These are phyloP conservation scores for Rhingia campestris DNA, from an alignment of 2,888 invertebrate species.

Conservation along the genomic window DNA sequence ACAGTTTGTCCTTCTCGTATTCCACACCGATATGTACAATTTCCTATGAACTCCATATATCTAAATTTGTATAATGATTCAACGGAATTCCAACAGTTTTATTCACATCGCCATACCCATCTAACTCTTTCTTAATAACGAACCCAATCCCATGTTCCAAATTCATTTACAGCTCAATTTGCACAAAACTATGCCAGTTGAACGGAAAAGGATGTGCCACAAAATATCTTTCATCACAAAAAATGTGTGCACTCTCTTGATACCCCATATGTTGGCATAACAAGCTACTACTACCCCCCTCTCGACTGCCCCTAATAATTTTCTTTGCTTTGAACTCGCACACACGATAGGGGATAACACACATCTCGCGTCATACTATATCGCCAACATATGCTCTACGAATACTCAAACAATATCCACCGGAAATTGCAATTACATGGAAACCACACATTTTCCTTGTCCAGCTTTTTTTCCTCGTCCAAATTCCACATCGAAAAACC, in stretches of 20 bases:
- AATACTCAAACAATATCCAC: constrained; percentile 52
- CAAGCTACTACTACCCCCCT: neutral
- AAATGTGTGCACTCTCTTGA: constrained; percentile 19
- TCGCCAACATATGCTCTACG: constrained; percentile 8
- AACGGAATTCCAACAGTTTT: too few species aligned
- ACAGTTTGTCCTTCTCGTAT: too few species aligned
- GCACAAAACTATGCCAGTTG: constrained; percentile 48
- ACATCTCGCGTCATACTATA: constrained; percentile 39
- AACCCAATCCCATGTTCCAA: neutral
- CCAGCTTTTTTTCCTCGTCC: constrained; percentile 10
- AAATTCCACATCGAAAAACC: constrained; percentile 31
- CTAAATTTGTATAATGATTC: too few species aligned
- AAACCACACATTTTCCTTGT: constrained; percentile 45
- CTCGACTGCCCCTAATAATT: constrained; percentile 22
- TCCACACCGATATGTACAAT: too few species aligned
- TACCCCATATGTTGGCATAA: constrained; percentile 50
- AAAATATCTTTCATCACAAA: constrained; percentile 25
- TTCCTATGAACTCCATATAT: too few species aligned
- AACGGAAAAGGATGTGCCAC: constrained; percentile 66
- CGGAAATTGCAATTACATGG: constrained; percentile 67
- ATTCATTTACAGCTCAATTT: constrained; percentile 16
- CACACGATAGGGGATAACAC: constrained; percentile 54
- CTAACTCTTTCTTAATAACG: neutral
- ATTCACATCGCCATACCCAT: too few species aligned
- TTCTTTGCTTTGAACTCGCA: constrained; percentile 39